A percentile compares a stretch with the other conserved stretches of the same genome.
Evolutionary conservation across 2,797 vertebrate genomes (phyloP).

Genomic region (Australoheros facetus): DNA sequence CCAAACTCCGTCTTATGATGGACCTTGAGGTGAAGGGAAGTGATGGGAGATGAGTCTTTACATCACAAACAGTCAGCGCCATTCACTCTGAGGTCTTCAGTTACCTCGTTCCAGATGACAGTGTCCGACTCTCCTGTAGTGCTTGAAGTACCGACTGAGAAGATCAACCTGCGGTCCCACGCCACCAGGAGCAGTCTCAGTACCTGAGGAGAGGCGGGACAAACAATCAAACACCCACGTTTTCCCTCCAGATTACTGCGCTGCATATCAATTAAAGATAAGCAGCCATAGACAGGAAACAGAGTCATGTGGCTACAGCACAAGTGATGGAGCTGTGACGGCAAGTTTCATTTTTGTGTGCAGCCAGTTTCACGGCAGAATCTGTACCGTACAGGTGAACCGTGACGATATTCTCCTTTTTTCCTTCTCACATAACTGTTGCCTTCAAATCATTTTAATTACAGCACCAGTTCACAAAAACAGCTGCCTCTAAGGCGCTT

Average conservation of each 20-base stretch:
- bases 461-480: too few species aligned
- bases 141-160: slow-evolving; percentile 92
- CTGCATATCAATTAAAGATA: too few species aligned
- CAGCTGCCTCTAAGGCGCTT: too few species aligned
- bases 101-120: slow-evolving; percentile 94
- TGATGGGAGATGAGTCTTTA: not conserved
- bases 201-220: slow-evolving; percentile 72
- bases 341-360: too few species aligned
- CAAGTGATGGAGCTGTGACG: too few species aligned
- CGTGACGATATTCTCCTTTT: too few species aligned
- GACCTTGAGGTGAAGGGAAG: slow-evolving; percentile 41
- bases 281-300: too few species aligned
- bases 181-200: slow-evolving; percentile 90
- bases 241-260: not conserved
- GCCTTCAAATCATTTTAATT: too few species aligned
- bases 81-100: not conserved
- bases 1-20: slow-evolving; percentile 95
- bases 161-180: slow-evolving; percentile 93
- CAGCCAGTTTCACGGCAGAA: too few species aligned
- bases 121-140: slow-evolving; percentile 94
- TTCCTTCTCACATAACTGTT: too few species aligned
- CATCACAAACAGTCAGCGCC: fast-evolving
- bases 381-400: too few species aligned
- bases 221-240: not conserved
- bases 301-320: too few species aligned